Conservation (phyloP, 2,888 invertebrate species). For the Hydrotaea diabolus region DNA sequence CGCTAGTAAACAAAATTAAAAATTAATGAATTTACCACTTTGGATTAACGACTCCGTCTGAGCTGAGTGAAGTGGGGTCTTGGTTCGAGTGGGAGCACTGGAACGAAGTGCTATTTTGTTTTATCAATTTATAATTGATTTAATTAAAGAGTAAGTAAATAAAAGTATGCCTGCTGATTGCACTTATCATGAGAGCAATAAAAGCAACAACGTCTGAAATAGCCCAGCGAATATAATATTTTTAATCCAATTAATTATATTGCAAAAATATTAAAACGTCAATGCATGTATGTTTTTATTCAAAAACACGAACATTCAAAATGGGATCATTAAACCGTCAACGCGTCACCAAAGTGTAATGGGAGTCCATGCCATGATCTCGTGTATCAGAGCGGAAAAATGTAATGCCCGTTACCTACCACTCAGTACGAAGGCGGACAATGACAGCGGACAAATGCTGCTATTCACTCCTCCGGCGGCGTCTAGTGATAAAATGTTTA, state of each 20-base stretch:
- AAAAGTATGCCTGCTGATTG: neutral
- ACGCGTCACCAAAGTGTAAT: neutral
- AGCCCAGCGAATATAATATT: neutral
- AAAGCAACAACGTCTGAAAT: neutral
- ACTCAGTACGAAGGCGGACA: neutral
- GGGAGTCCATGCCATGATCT: neutral
- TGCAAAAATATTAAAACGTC: neutral
- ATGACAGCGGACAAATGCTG: neutral
- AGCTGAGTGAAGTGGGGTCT: too few relatives aligned
- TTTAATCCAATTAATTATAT: slow-evolving; percentile 12
- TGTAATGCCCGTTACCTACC: neutral
- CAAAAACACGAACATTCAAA: neutral
- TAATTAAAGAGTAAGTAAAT: neutral
- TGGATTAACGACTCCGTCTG: neutral
- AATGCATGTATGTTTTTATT: too few relatives aligned
- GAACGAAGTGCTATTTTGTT: neutral
- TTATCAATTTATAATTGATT: slow-evolving; percentile 4
- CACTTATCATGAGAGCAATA: neutral
- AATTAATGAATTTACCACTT: slow-evolving; percentile 3
- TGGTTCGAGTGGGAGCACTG: neutral
- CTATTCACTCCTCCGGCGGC: neutral
- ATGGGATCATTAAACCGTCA: neutral
- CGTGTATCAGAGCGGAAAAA: neutral
- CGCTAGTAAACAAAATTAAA: neutral
- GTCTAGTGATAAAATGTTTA: slow-evolving; percentile 2